Base-by-base conservation (phyloP, 2,113 vertebrate species). In the Phoxinus phoxinus region DNA sequence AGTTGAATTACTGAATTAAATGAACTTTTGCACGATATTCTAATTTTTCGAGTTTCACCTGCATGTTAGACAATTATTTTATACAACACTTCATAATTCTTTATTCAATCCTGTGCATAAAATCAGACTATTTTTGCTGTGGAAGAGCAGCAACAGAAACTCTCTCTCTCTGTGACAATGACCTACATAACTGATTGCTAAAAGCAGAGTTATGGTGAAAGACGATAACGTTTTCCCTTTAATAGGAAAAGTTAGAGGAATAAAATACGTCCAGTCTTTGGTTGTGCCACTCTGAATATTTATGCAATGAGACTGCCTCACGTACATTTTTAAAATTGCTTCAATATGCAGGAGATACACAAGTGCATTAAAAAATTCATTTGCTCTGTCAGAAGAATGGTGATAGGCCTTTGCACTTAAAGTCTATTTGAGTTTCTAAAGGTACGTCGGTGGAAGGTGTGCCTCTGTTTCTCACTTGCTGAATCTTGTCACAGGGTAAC, bases 311-410 rank as follows among this genome's bases (percentile, higher is more conserved):
- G 75, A 87, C 46, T 46, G n/a, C 53, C 88, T 89, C 69, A 67
- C 87, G 72, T 58, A 32, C 84, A 87, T 88, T 83, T 86, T 86
- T 4, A 87, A 37, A 72, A 58, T 69, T 72, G 77, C 88, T 91
- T 86, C 30, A 86, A 78, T 90, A 90, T 88, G 90, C 89, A 90
- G 74, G 59, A 86, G 87, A 89, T 48, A 88, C 84, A 88, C 23
- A 6, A 46, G 19, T 86, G 76, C 63, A 80, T 82, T 95, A 61
- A 93, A 94, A 93, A 90, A 93, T 93, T 91, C 0, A 94, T 94
- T 85, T 32, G 59, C 59, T 87, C 82, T 88, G 88, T 89, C 46
- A 89, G 58, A 86, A 87, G 79, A 90, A 86, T 81, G 83, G 71
- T 56, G 48, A 83, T 72, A 53, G 65, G 44, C 30, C 48, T 53